These are phyloP conservation scores for Blomia tropicalis DNA, from an alignment of 2,888 invertebrate genomes.

Conservation along the genomic window DNA sequence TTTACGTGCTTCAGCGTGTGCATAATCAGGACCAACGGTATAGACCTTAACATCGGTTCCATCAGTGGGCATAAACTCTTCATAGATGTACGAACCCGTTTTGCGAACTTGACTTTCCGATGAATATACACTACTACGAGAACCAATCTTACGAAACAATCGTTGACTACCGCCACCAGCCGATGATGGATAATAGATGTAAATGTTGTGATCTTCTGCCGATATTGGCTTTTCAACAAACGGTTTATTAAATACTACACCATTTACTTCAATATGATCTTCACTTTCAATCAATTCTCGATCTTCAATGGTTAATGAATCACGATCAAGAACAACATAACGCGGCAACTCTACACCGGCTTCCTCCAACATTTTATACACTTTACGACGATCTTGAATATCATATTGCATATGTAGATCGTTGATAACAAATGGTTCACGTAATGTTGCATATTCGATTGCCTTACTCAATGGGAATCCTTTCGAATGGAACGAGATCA, in stretches of 20 bases:
- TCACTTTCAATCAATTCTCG: slow-evolving; percentile 83
- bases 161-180: slow-evolving; percentile 94
- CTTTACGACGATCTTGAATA: slow-evolving; percentile 73
- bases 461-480: slow-evolving; percentile 97
- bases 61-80: slow-evolving; percentile 99
- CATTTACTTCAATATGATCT: slow-evolving; percentile 92
- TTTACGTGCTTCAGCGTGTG: slow-evolving; percentile 96
- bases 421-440: slow-evolving; percentile 91
- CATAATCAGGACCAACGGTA: slow-evolving; percentile 97
- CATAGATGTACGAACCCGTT: slow-evolving; percentile 96
- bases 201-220: slow-evolving; percentile 98
- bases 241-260: slow-evolving; percentile 85
- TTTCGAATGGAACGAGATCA: slow-evolving; percentile 94
- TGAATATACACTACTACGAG: slow-evolving; percentile 94
- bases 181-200: slow-evolving; percentile 96
- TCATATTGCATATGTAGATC: slow-evolving; percentile 97
- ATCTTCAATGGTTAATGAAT: slow-evolving; percentile 71
- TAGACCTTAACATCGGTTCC: slow-evolving; percentile 69
- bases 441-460: slow-evolving; percentile 77
- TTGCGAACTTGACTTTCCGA: slow-evolving; percentile 88
- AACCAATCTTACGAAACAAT: slow-evolving; percentile 94
- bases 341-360: slow-evolving; percentile 95
- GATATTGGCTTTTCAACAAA: slow-evolving; percentile 99
- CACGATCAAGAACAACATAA: slow-evolving; percentile 88
- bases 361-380: slow-evolving; percentile 77